Conservation (phyloP, 1,140 invertebrate species). For the Oedothorax gibbosus region DNA sequence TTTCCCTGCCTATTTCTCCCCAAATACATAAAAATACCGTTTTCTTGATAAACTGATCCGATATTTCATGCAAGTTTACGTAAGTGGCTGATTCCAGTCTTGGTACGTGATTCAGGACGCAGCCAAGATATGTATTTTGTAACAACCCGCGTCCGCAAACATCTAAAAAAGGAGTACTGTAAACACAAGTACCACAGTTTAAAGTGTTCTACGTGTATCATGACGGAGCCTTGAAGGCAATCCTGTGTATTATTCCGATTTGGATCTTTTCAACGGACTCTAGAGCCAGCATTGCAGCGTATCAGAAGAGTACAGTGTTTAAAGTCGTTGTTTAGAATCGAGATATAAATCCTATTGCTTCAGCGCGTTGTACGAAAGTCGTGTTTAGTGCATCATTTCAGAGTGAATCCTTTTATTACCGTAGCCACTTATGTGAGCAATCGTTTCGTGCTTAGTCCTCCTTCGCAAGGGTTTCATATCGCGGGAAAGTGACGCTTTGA, state of each 20-base stretch:
- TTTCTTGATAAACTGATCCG: slow-evolving; percentile 20
- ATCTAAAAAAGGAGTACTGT: slow-evolving; percentile 1
- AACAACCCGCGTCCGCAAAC: slow-evolving; percentile 24
- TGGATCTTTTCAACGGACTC: neutral
- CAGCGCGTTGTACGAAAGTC: slow-evolving; percentile 17
- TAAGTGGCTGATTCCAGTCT: slow-evolving; percentile 2
- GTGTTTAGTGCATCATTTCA: slow-evolving; percentile 34
- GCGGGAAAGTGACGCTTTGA: too few species aligned
- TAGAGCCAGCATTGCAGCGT: slow-evolving; percentile 1
- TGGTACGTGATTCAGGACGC: slow-evolving; percentile 18
- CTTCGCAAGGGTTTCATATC: neutral
- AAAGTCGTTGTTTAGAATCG: slow-evolving; percentile 20
- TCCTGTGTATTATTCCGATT: neutral
- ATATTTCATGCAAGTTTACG: slow-evolving; percentile 11
- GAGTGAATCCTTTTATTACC: neutral
- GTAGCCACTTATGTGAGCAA: neutral
- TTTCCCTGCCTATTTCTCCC: too few species aligned
- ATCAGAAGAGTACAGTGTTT: slow-evolving; percentile 24
- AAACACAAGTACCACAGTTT: neutral
- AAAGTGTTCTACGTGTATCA: slow-evolving; percentile 9
- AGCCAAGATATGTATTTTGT: neutral
- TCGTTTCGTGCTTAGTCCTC: slow-evolving; percentile 15
- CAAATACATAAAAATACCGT: slow-evolving; percentile 6
- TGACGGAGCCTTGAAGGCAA: slow-evolving; percentile 1
- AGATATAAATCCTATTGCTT: slow-evolving; percentile 22